Conservation (phyloP, 2,888 invertebrate species). For the Agriopis aurantiaria region DNA sequence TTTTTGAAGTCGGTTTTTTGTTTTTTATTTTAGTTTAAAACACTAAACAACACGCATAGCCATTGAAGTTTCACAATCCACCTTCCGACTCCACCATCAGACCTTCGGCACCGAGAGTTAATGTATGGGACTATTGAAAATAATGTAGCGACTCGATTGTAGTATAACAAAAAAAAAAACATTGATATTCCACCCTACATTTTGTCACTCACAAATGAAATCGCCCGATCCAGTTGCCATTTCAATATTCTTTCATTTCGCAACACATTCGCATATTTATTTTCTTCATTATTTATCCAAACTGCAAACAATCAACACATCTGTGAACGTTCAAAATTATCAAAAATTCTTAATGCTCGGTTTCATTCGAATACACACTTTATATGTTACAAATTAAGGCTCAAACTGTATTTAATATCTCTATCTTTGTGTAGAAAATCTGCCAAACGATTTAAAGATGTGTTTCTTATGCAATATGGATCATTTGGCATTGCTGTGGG, state of each 20-base stretch:
- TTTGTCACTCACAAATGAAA: conserved; percentile 22
- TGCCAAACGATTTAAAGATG: conserved; percentile 13
- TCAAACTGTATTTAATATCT: conserved; percentile 1
- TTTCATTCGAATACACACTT: conserved; percentile 9
- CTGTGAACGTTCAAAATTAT: conserved; percentile 35
- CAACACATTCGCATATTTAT: conserved; percentile 38
- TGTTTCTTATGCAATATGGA: not conserved
- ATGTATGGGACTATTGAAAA: too few species aligned
- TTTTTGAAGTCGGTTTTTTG: too few species aligned
- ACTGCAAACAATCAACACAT: conserved; percentile 41
- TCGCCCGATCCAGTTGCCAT: conserved; percentile 13
- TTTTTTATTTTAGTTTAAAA: too few species aligned
- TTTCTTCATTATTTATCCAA: conserved; percentile 38
- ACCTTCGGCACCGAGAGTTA: too few species aligned
- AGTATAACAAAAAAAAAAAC: too few species aligned
- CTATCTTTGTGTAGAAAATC: not conserved
- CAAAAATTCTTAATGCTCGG: not conserved
- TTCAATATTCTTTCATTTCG: conserved; percentile 30
- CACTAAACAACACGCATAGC: too few species aligned
- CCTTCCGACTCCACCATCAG: too few species aligned
- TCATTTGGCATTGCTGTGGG: not conserved
- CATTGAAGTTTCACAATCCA: too few species aligned
- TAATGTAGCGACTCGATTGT: too few species aligned
- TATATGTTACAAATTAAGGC: not conserved
- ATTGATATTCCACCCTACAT: not conserved